Conservation (phyloP, 2,888 invertebrate genomes). For the Balanococcus diminutus region DNA sequence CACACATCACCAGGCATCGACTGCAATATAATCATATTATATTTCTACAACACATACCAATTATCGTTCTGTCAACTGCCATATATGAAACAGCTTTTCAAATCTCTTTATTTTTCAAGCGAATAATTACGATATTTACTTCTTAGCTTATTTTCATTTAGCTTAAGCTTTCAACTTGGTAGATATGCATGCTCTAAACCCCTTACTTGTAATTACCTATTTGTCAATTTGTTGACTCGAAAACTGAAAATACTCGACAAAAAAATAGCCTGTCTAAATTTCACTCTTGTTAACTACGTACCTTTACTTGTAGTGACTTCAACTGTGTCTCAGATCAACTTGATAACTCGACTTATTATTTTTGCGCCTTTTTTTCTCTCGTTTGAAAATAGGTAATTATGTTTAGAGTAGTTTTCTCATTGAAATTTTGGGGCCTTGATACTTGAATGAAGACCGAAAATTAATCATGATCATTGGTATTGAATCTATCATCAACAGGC, state of each 20-base stretch:
- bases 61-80: slow-evolving; percentile 19
- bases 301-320: no score
- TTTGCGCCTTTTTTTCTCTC: no score
- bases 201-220: neutral
- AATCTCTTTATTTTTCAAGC: neutral
- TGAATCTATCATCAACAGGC: no score
- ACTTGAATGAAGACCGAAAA: no score
- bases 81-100: neutral
- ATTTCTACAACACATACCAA: slow-evolving; percentile 9
- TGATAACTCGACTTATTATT: no score
- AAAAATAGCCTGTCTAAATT: neutral
- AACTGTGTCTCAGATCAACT: no score
- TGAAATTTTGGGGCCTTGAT: no score
- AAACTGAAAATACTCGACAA: neutral
- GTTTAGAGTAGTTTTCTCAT: no score
- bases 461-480: no score
- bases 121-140: neutral
- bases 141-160: slow-evolving; percentile 3
- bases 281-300: neutral
- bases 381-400: no score
- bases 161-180: neutral
- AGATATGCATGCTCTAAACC: neutral
- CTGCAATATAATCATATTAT: neutral
- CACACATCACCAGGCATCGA: slow-evolving; percentile 49
- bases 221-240: neutral